Percentiles rank a stretch among this genome's conserved stretches.
These are phyloP conservation scores for Saturnia pavonia DNA, from an alignment of 2,888 invertebrate species.

Conservation along the genomic window DNA sequence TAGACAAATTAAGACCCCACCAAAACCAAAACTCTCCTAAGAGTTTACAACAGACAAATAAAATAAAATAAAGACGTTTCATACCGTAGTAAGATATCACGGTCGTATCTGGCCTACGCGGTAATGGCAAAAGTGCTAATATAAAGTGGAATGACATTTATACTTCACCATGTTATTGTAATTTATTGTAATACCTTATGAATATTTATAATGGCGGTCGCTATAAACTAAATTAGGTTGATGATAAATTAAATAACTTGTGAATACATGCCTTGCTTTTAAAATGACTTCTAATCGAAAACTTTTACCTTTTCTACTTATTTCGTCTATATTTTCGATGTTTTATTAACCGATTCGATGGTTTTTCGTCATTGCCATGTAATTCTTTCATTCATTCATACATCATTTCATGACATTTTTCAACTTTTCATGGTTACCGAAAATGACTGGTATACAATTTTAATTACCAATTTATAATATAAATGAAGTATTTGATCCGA, in stretches of 20 bases:
- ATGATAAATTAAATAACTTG: background rate
- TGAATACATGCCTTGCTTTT: background rate
- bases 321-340: background rate
- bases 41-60: background rate
- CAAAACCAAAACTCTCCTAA: too few relatives aligned
- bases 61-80: background rate
- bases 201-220: conserved; percentile 2
- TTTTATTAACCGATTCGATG: background rate
- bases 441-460: too few relatives aligned
- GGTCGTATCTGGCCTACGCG: background rate
- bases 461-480: too few relatives aligned
- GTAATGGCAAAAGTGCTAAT: background rate
- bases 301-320: background rate
- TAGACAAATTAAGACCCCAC: too few relatives aligned
- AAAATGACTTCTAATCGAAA: background rate
- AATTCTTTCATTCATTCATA: too few relatives aligned
- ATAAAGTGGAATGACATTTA: background rate
- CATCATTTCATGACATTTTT: too few relatives aligned
- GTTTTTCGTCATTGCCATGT: too few relatives aligned
- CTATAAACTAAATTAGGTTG: conserved; percentile 4
- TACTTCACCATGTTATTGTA: background rate
- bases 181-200: conserved; percentile 1
- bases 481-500: too few relatives aligned
- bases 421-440: too few relatives aligned
- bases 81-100: background rate